These are phyloP conservation scores for Eospalax fontanierii DNA, from an alignment of 2,797 vertebrate genomes.

Conservation along the genomic window DNA sequence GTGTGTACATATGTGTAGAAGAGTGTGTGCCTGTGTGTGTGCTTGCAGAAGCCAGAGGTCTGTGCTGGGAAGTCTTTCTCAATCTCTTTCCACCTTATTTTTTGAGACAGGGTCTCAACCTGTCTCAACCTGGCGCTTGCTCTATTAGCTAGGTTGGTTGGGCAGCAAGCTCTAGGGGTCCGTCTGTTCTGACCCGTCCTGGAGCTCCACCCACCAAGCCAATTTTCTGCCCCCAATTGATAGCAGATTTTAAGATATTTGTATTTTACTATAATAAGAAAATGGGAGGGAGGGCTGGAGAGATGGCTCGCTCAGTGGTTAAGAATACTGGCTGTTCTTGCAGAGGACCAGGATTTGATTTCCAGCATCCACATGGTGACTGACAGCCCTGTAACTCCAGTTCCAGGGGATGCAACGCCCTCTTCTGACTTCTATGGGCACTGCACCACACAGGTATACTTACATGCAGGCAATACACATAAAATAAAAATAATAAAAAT, in stretches of 20 bases:
- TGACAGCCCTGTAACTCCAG: no score
- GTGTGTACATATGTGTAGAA: not conserved
- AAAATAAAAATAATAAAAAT: not conserved
- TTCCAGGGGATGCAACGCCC: no score
- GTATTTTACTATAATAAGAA: slow-evolving; percentile 31
- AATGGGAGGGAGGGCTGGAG: not conserved
- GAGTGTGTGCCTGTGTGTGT: not conserved
- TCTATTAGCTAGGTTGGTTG: not conserved
- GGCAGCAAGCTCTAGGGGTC: not conserved
- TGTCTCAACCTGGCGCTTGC: not conserved
- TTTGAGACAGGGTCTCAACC: not conserved
- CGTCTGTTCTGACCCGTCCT: not conserved
- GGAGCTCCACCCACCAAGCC: not conserved
- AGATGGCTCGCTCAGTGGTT: no score
- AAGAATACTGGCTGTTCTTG: no score
- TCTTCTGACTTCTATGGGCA: no score
- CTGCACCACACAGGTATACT: no score
- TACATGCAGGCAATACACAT: no score
- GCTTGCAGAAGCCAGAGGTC: not conserved
- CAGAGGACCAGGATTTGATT: no score
- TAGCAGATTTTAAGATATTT: not conserved
- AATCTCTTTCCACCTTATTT: not conserved
- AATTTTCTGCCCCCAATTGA: not conserved
- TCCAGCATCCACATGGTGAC: no score
- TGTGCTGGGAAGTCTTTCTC: not conserved